Evolutionary conservation across 2,888 invertebrate species (phyloP), one percentile per base, ranked within the genome.

Genomic region (Polylopha cassiicola): DNA sequence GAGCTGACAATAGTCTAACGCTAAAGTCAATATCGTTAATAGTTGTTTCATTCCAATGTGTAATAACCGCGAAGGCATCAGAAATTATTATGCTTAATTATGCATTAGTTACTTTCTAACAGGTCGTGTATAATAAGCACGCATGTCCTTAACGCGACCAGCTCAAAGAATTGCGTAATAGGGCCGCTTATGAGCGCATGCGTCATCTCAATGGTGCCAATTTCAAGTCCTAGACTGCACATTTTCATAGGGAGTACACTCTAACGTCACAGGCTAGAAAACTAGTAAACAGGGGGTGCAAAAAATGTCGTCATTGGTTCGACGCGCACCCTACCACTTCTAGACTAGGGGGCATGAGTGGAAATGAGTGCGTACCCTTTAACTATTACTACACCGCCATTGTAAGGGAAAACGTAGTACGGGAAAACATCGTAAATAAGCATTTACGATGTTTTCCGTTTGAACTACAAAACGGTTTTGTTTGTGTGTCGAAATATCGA

Each of bases 301-400:
- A 51, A 55, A 55, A 55, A 54, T 74, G 72, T 73, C 74, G 72
- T 73, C 77, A 80, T 76, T 79, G 80, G 78, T 72, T 65, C 70
- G 66, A 70, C 74, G 72, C 77, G 66, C 78, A 73, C 79, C 79
- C 79, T 43, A 44, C 46, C 53, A 53, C 55, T 55, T 54, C 47
- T 51, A 48, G 44, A n/a, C n/a, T n/a, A n/a, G n/a, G n/a, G n/a
- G 49, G 45, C 47, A 46, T 36, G 42, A 46, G 47, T 47, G 52
- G 47, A 50, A 48, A 49, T 45, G 45, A 42, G 44, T 47, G 41
- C 17, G 44, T 46, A 50, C 49, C 46, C 45, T 37, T 41, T 36
- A 47, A 54, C 48, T 50, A 39, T 26, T 39, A 31, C 32, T 34
- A 18, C 13, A 18, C 4, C 7, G 18, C 27, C 6, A 13, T 28